These are phyloP conservation scores for Elachura formosa DNA, from an alignment of 2,113 vertebrate genomes.

Conservation along the genomic window DNA sequence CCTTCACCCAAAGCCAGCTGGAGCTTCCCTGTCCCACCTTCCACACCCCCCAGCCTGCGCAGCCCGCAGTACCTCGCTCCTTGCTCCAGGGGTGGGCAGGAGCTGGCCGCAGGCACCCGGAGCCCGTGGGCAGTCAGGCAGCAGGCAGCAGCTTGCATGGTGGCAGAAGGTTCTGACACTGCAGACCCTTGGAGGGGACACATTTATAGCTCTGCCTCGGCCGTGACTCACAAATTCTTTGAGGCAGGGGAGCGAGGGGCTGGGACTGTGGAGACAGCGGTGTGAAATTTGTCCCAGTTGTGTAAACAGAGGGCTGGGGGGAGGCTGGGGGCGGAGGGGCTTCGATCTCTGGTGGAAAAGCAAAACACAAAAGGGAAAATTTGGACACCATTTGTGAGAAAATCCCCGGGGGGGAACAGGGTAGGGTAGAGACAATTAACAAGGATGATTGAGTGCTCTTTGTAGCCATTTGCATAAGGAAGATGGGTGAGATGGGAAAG, in stretches of 20 bases:
- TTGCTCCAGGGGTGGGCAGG: not conserved
- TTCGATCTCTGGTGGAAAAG: conserved; percentile 63
- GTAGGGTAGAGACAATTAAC: conserved; percentile 32
- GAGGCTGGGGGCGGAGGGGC: conserved; percentile 53
- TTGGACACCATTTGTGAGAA: conserved; percentile 81
- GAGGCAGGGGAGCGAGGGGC: not conserved
- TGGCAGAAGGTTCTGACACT: not conserved
- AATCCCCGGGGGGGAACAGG: conserved; percentile 47
- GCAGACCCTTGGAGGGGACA: not conserved
- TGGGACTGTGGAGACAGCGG: not conserved
- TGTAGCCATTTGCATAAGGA: not conserved
- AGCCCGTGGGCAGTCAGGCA: not conserved
- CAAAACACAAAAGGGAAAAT: conserved; percentile 80
- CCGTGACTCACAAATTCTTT: conserved; percentile 38
- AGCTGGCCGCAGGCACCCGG: not conserved
- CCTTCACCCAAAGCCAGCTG: not conserved
- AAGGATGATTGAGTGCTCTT: conserved; percentile 51
- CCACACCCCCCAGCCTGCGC: rapidly evolving
- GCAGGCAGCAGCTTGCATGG: not conserved
- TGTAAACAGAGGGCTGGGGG: conserved; percentile 70
- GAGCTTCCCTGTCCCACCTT: not conserved
- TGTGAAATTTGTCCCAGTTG: conserved; percentile 79
- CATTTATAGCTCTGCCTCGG: conserved; percentile 58
- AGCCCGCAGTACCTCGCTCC: conserved; percentile 37
- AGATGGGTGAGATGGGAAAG: rapidly evolving